A percentile compares a stretch with the other conserved stretches of the same genome.
phyloP scores from a whole-genome alignment of 1,140 invertebrate genomes.

The Oreohelix idahoensis region DNA sequence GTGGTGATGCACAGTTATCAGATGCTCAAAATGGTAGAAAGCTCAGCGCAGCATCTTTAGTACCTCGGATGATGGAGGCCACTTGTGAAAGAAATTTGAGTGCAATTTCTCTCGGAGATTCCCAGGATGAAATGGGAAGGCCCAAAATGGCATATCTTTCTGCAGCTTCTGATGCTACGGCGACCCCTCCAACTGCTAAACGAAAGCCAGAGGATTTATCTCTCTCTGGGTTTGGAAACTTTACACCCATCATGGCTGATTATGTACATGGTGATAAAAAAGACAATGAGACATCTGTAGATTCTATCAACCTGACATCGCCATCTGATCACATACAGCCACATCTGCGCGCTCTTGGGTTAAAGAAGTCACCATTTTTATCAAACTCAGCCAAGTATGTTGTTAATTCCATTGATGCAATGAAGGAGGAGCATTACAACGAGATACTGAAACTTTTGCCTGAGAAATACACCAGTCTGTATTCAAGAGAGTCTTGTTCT shows the following conservation, averaged over 20 bases:
- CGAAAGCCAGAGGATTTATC: slow-evolving; percentile 21
- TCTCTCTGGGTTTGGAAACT: slow-evolving; percentile 13
- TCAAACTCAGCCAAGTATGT: slow-evolving; percentile 27
- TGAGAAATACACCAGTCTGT: slow-evolving; percentile 10
- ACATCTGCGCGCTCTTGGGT: slow-evolving; percentile 15
- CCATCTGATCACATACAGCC: slow-evolving; percentile 35
- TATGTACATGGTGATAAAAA: slow-evolving; percentile 20
- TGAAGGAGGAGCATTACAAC: slow-evolving; percentile 8
- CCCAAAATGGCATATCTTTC: slow-evolving; percentile 21
- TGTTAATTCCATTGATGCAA: slow-evolving; percentile 23
- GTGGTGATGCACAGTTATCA: background rate
- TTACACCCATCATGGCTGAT: slow-evolving; percentile 35
- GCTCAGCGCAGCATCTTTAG: background rate
- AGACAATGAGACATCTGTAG: slow-evolving; percentile 28
- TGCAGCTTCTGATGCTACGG: background rate
- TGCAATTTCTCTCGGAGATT: slow-evolving; percentile 21
- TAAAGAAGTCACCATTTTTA: slow-evolving; percentile 31
- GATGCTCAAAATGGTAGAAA: background rate
- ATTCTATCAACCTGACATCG: slow-evolving; percentile 2
- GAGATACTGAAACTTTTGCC: slow-evolving; percentile 8
- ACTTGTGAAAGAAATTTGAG: background rate
- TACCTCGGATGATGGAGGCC: background rate
- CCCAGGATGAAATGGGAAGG: background rate
- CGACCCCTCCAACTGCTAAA: slow-evolving; percentile 14
- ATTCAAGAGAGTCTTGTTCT: background rate